Percentiles rank a stretch among this genome's conserved stretches.
Evolutionary conservation across 2,797 vertebrate genomes (phyloP).

Genomic region (Choloepus didactylus): DNA sequence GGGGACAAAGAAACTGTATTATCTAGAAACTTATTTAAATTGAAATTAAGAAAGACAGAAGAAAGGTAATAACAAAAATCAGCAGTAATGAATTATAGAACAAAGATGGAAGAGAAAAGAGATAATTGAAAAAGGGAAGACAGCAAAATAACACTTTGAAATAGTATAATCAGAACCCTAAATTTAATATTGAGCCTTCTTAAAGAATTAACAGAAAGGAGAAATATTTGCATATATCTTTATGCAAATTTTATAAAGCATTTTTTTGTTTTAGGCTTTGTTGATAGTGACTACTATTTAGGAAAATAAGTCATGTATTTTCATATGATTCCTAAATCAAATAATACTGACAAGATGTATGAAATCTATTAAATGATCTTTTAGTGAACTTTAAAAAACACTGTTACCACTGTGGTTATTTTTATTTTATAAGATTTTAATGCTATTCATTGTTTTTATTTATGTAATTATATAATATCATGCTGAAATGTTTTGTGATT

Average conservation of each 20-base stretch:
- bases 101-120: not conserved
- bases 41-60: not conserved
- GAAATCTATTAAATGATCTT: not conserved
- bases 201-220: not conserved
- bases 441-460: not conserved
- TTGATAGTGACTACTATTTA: not conserved
- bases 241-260: not conserved
- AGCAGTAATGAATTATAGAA: not conserved
- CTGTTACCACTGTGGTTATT: not conserved
- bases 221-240: not conserved
- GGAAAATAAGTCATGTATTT: not conserved
- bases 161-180: not conserved
- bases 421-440: not conserved
- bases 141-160: not conserved
- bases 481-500: not conserved
- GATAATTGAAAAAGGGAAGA: not conserved
- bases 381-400: not conserved
- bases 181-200: not conserved
- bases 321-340: not conserved
- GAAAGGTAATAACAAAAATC: not conserved
- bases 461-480: not conserved
- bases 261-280: not conserved
- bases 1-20: conserved; percentile 57
- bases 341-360: not conserved
- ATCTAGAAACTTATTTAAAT: not conserved